Conservation (phyloP, 2,113 vertebrate species). For the Actenoides lindsayi region DNA sequence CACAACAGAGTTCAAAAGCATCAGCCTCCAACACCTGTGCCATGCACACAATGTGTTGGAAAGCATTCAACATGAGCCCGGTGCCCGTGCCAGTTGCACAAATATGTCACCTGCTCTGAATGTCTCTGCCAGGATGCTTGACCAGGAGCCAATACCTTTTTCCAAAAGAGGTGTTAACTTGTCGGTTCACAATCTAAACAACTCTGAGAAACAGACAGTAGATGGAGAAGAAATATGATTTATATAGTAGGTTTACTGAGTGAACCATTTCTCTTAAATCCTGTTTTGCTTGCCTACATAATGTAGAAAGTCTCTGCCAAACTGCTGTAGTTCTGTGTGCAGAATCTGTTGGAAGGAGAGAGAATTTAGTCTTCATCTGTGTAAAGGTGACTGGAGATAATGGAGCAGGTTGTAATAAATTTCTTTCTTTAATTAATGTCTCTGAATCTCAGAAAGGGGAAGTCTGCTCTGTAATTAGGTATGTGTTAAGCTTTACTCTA, state of each 20-base stretch:
- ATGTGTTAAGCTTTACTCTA: neutral
- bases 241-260: neutral
- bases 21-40: conserved; percentile 30
- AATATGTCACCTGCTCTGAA: conserved; percentile 4
- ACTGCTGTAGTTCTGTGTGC: neutral
- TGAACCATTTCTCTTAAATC: neutral
- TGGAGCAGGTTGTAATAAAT: conserved; percentile 61
- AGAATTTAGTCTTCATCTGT: conserved; percentile 46
- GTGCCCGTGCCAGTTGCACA: neutral
- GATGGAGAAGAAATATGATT: neutral
- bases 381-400: conserved; percentile 68
- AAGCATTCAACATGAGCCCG: neutral
- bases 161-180: neutral
- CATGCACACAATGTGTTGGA: neutral
- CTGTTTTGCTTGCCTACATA: neutral
- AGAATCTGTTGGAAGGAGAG: neutral
- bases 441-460: conserved; percentile 17
- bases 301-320: neutral
- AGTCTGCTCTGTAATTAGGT: conserved; percentile 50
- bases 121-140: neutral
- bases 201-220: neutral
- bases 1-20: conserved; percentile 41
- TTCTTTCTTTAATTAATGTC: conserved; percentile 62
- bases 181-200: neutral
- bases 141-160: neutral